Evolutionary conservation across 2,113 vertebrate genomes (phyloP), one percentile per base, ranked within the genome.

Genomic region (Coryphaenoides rupestris): DNA sequence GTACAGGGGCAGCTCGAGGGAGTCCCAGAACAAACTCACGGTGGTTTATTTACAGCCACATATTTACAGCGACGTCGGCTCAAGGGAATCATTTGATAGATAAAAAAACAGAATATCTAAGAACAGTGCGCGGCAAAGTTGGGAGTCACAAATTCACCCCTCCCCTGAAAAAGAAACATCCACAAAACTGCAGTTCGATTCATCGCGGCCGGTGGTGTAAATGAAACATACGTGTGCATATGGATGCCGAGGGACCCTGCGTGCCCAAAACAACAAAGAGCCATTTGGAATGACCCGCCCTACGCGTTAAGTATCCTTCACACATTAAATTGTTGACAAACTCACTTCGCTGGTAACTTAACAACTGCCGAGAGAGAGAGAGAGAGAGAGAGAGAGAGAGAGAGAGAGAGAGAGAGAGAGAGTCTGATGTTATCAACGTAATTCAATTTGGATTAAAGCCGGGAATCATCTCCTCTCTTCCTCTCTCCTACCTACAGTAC

Each of bases 361-460:
- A 40, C 33, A 7, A 40, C 33, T 40, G 33, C 13, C 33, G 33
- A n/a, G n/a, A n/a, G n/a, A n/a, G n/a, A n/a, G n/a, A n/a, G n/a
- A n/a, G n/a, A n/a, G n/a, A n/a, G n/a, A n/a, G n/a, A n/a, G n/a
- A n/a, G n/a, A n/a, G n/a, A n/a, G n/a, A n/a, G n/a, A n/a, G n/a
- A n/a, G n/a, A n/a, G n/a, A n/a, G n/a, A n/a, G n/a, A n/a, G n/a
- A n/a, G n/a, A n/a, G n/a, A n/a, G 75, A 77, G 55, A 78, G 55
- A 78, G 62, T 70, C 60, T 66, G 75, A 83, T 75, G 73, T 67
- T 80, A 83, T 84, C 78, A 17, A 6, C 23, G 59, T 77, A 83
- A 85, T 85, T 85, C 73, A 83, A 83, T 86, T 83, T 82, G 79
- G 80, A 85, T 81, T 86, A 77, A 78, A 16, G 49, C 75, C 24